Conservation (phyloP, 1,140 invertebrate genomes). For the Galendromus occidentalis region DNA sequence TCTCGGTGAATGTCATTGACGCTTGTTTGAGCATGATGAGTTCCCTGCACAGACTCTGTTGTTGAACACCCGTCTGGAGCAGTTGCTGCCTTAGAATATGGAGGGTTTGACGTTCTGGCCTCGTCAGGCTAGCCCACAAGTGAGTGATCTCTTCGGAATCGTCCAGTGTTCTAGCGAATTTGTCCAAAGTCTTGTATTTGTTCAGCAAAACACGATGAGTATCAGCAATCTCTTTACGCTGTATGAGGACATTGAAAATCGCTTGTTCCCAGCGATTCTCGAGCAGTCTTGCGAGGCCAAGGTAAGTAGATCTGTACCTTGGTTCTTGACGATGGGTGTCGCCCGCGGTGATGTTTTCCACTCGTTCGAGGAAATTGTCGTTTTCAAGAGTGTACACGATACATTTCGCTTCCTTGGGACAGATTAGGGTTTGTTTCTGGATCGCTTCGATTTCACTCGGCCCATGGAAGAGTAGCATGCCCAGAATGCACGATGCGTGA, state of each 20-base stretch:
- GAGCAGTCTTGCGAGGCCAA: neutral
- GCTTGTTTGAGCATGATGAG: conserved; percentile 5
- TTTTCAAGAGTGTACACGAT: neutral
- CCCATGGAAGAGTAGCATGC: neutral
- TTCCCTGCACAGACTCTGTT: neutral
- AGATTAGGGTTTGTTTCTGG: neutral
- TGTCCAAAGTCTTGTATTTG: conserved; percentile 6
- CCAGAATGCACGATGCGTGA: neutral
- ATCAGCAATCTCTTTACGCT: neutral
- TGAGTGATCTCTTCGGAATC: neutral
- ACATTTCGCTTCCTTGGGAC: neutral
- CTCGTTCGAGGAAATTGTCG: neutral
- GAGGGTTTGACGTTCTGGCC: neutral
- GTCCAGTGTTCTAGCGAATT: neutral
- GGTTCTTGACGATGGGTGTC: neutral
- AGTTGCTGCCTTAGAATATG: neutral
- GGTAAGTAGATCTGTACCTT: neutral
- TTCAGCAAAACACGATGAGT: neutral
- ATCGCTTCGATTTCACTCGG: neutral
- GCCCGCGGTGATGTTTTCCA: neutral
- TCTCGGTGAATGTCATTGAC: neutral
- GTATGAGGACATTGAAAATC: neutral
- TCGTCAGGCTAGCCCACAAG: neutral
- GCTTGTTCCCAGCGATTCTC: neutral
- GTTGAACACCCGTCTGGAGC: neutral